Percentiles rank a stretch among this genome's conserved stretches.
Evolutionary conservation across 2,888 invertebrate genomes (phyloP).

Genomic region (Alviniconcha strummeri): DNA sequence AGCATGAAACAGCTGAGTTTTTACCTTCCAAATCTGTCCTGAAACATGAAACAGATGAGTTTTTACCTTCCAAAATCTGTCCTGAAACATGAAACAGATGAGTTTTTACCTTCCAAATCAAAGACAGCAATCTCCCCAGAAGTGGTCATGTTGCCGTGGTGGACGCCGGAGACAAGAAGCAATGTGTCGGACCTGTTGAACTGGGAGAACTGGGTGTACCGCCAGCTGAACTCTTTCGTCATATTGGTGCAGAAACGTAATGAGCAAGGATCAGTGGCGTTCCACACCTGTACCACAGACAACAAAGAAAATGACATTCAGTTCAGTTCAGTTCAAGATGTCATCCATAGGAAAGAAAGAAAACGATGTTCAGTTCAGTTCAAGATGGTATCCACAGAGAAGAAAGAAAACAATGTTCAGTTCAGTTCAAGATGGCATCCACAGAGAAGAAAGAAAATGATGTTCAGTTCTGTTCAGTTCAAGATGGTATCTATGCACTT

Average conservation of each 20-base stretch:
- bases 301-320: too few relatives aligned
- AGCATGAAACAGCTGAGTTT: too few relatives aligned
- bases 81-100: too few relatives aligned
- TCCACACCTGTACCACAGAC: constrained; percentile 80
- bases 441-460: background rate
- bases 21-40: constrained; percentile 76
- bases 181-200: constrained; percentile 88
- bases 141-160: constrained; percentile 86
- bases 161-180: constrained; percentile 88
- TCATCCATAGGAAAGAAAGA: too few relatives aligned
- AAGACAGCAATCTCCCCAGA: constrained; percentile 93
- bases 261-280: constrained; percentile 82
- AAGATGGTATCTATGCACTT: too few relatives aligned
- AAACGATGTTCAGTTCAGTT: too few relatives aligned
- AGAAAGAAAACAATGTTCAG: too few relatives aligned
- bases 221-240: constrained; percentile 85
- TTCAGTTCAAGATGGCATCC: background rate
- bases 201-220: constrained; percentile 90
- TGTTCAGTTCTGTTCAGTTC: too few relatives aligned
- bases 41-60: too few relatives aligned
- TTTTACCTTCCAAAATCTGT: constrained; percentile 68
- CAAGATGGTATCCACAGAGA: background rate
- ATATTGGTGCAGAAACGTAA: constrained; percentile 82
- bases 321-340: too few relatives aligned
- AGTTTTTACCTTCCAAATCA: constrained; percentile 74